Conservation (phyloP, 1,140 invertebrate species). For the Mya arenaria region DNA sequence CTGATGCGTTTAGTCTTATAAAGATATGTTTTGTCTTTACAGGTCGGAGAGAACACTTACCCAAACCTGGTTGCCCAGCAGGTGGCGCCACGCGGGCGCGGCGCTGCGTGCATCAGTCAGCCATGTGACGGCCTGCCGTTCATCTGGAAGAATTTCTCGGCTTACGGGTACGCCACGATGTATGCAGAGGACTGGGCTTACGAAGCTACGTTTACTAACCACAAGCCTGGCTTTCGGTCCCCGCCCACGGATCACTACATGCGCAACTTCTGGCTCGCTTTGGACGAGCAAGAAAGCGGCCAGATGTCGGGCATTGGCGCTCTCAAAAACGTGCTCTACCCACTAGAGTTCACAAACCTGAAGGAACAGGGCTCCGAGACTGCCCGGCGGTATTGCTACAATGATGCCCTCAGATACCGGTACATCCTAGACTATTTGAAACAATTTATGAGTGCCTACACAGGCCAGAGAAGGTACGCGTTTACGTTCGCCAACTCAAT, state of each 20-base stretch:
- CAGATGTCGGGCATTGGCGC: no score
- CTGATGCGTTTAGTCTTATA: no score
- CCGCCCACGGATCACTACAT: slow-evolving; percentile 82
- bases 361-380: neutral
- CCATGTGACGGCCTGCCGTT: slow-evolving; percentile 54
- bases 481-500: slow-evolving; percentile 30
- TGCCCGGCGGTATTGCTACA: slow-evolving; percentile 35
- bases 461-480: slow-evolving; percentile 36
- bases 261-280: slow-evolving; percentile 76
- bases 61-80: no score
- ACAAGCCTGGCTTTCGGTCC: slow-evolving; percentile 78
- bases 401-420: slow-evolving; percentile 31
- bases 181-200: slow-evolving; percentile 81
- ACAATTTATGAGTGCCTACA: slow-evolving; percentile 48
- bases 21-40: no score
- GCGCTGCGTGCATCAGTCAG: no score
- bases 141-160: slow-evolving; percentile 81
- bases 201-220: slow-evolving; percentile 81
- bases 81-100: no score
- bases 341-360: neutral
- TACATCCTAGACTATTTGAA: slow-evolving; percentile 47
- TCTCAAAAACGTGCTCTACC: no score
- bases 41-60: no score
- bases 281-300: slow-evolving; percentile 82
- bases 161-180: slow-evolving; percentile 80